A percentile compares a stretch with the other conserved stretches of the same genome.
Evolutionary conservation across 2,888 invertebrate species (phyloP).

Genomic region (Petrolisthes cinctipes): DNA sequence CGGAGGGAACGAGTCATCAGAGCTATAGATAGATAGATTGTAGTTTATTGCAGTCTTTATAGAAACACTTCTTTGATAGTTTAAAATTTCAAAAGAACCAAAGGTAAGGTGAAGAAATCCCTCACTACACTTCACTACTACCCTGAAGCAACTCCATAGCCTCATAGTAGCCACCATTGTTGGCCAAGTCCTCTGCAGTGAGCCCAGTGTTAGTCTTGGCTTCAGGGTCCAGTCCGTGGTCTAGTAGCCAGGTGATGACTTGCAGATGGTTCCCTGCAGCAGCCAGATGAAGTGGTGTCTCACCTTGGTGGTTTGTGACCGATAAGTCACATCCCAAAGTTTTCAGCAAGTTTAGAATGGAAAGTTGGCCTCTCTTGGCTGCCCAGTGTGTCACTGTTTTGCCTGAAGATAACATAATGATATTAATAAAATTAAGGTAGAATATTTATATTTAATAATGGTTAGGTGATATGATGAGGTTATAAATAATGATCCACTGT

Average conservation of each 20-base stretch:
- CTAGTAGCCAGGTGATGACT: background rate
- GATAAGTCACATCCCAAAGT: background rate
- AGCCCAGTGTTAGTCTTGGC: background rate
- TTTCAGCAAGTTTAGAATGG: background rate
- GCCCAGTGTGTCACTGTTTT: slow-evolving; percentile 26
- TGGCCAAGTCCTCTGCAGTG: slow-evolving; percentile 23
- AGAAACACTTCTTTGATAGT: too few relatives aligned
- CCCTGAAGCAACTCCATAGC: slow-evolving; percentile 6
- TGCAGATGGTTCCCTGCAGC: slow-evolving; percentile 18
- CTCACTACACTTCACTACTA: background rate
- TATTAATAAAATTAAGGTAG: too few relatives aligned
- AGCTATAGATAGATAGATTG: too few relatives aligned
- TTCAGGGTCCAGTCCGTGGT: background rate
- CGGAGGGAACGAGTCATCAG: too few relatives aligned
- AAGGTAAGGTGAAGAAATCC: too few relatives aligned
- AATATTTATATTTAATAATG: too few relatives aligned
- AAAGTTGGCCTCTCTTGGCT: slow-evolving; percentile 1
- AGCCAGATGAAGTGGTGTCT: slow-evolving; percentile 24
- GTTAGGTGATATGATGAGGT: too few relatives aligned
- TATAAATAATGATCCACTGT: too few relatives aligned
- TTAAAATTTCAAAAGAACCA: too few relatives aligned
- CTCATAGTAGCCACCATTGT: background rate
- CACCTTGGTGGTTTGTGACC: background rate
- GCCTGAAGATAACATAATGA: slow-evolving; percentile 1
- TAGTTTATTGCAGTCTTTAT: too few relatives aligned